Conservation (phyloP, 2,113 vertebrate genomes). For the Suricata suricatta region DNA sequence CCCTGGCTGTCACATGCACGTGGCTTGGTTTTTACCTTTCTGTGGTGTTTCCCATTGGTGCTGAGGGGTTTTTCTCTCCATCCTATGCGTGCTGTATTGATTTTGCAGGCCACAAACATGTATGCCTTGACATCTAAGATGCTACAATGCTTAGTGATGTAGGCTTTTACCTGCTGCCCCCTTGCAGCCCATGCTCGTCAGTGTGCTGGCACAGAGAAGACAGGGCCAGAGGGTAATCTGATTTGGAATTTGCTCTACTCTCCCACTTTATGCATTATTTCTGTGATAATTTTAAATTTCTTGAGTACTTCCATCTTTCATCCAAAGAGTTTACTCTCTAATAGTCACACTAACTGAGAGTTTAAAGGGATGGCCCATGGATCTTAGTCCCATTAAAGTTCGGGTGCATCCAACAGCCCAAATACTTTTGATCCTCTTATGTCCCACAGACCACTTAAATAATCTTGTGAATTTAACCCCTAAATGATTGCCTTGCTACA, state of each 20-base stretch:
- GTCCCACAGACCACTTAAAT: neutral
- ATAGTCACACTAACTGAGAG: neutral
- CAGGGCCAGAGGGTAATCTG: neutral
- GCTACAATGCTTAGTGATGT: neutral
- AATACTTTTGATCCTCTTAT: neutral
- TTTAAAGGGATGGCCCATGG: neutral
- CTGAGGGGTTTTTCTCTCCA: neutral
- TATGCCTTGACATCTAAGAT: neutral
- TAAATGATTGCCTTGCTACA: neutral
- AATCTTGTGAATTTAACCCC: neutral
- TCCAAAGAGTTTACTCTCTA: neutral
- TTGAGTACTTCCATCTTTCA: neutral
- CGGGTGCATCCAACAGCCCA: neutral
- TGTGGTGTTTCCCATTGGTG: neutral
- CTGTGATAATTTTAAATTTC: neutral
- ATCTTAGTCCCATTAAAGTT: neutral
- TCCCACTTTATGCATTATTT: neutral
- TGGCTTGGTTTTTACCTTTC: neutral
- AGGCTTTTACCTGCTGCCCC: neutral
- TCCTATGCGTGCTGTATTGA: neutral
- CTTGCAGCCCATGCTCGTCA: neutral
- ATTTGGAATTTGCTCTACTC: neutral
- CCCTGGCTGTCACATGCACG: accelerated
- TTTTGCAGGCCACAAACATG: neutral
- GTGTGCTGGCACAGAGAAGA: neutral